Conservation (phyloP, 1,140 invertebrate species). For the Cheumatopsyche charites region DNA sequence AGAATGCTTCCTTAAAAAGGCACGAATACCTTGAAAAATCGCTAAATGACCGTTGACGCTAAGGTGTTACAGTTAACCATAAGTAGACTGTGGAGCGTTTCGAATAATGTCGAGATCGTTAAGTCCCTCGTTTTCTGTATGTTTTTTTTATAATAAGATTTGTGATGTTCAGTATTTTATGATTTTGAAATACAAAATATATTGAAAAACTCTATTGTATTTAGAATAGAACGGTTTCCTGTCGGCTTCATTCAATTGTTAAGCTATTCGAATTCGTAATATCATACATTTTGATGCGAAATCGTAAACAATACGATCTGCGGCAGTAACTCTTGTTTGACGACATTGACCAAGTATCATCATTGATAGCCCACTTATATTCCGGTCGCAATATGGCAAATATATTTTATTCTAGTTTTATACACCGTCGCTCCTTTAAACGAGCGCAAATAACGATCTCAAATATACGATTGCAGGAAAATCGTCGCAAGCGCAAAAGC, state of each 20-base stretch:
- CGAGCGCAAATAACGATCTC: slow-evolving; percentile 6
- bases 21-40: slow-evolving; percentile 12
- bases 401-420: slow-evolving; percentile 17
- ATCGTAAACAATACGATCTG: not conserved
- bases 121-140: no score
- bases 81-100: no score
- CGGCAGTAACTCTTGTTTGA: not conserved
- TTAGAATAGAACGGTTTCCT: not conserved
- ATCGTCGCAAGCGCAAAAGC: not conserved
- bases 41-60: slow-evolving; percentile 6
- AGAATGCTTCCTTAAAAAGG: not conserved
- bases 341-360: not conserved
- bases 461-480: slow-evolving; percentile 4
- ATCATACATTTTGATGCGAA: not conserved
- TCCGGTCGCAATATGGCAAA: slow-evolving; percentile 24
- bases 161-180: no score
- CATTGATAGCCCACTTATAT: slow-evolving; percentile 3
- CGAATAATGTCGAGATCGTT: no score
- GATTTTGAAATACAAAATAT: no score
- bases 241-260: not conserved
- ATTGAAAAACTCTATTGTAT: not conserved
- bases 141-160: no score
- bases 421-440: not conserved
- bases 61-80: no score
- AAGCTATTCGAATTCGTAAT: no score